phyloP scores from a whole-genome alignment of 2,888 invertebrate genomes.

The Xestoiulus laeticollis region DNA sequence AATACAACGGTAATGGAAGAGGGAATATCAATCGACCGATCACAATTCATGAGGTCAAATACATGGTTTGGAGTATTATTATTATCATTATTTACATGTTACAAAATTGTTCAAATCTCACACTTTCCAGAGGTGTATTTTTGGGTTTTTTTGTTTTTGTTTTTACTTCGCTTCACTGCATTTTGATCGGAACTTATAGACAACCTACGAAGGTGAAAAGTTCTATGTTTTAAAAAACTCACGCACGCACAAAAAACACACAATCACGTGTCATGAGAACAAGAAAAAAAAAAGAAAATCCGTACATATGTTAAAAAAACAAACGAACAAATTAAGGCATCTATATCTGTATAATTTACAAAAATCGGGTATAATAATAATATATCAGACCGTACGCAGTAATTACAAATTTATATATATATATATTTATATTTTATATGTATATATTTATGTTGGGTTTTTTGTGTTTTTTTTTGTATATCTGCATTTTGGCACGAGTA shows the following conservation, averaged over 20 bases:
- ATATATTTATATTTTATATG: slow-evolving; percentile 15
- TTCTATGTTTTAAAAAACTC: not conserved
- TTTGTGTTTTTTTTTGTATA: not conserved
- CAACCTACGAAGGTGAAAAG: not conserved
- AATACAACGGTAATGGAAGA: not conserved
- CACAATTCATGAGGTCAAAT: not conserved
- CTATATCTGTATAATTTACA: slow-evolving; percentile 39
- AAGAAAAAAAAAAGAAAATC: not conserved
- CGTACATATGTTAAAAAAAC: not conserved
- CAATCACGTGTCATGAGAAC: not conserved
- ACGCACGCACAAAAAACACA: not conserved
- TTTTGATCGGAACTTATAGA: not conserved
- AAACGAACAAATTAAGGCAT: slow-evolving; percentile 43
- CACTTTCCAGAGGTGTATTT: not conserved
- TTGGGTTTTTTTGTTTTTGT: not conserved
- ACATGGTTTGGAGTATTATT: not conserved
- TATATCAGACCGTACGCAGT: slow-evolving; percentile 7
- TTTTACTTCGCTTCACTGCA: too few relatives aligned
- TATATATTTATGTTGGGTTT: not conserved
- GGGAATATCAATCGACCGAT: slow-evolving; percentile 8
- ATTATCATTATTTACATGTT: slow-evolving; percentile 1
- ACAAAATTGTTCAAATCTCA: slow-evolving; percentile 23
- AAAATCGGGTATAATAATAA: slow-evolving; percentile 36
- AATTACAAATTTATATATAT: slow-evolving; percentile 42
- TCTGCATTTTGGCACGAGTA: slow-evolving; percentile 31